These are phyloP conservation scores for Eubasilissa splendida DNA, from an alignment of 2,888 invertebrate species.

Conservation along the genomic window DNA sequence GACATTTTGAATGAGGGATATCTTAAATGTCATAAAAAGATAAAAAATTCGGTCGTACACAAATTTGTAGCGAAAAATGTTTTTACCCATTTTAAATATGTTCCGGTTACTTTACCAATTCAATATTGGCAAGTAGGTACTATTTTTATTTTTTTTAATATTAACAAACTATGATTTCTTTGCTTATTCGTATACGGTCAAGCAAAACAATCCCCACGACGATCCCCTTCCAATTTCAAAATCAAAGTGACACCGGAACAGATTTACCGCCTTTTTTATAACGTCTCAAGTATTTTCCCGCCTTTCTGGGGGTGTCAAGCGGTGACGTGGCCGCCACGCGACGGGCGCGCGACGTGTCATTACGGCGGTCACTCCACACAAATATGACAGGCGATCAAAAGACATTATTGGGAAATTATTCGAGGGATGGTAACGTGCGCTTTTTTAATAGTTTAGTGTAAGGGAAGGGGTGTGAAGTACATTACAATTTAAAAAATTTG, in stretches of 20 bases:
- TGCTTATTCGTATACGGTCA: not conserved
- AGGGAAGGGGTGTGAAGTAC: not conserved
- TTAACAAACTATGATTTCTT: not conserved
- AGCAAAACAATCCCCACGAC: not conserved
- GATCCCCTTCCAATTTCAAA: constrained; percentile 20
- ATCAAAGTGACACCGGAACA: constrained; percentile 35
- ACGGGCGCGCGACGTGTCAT: constrained; percentile 19
- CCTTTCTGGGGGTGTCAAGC: constrained; percentile 13
- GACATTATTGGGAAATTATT: constrained; percentile 4
- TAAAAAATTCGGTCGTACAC: too few species aligned
- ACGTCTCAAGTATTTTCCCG: constrained; percentile 26
- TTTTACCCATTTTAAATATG: too few species aligned
- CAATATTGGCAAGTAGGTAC: too few species aligned
- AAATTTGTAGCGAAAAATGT: too few species aligned
- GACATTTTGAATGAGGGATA: too few species aligned
- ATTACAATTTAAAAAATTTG: not conserved
- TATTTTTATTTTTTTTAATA: not conserved
- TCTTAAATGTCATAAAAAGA: too few species aligned
- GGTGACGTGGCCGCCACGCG: not conserved
- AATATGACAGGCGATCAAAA: constrained; percentile 33
- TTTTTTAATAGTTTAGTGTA: too few species aligned
- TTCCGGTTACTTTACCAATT: too few species aligned
- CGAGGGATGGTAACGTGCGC: not conserved
- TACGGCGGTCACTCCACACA: constrained; percentile 2
- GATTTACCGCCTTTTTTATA: constrained; percentile 28